Evolutionary conservation across 2,113 vertebrate species (phyloP), one percentile per base, ranked within the genome.

Genomic region (Eulemur rufifrons): DNA sequence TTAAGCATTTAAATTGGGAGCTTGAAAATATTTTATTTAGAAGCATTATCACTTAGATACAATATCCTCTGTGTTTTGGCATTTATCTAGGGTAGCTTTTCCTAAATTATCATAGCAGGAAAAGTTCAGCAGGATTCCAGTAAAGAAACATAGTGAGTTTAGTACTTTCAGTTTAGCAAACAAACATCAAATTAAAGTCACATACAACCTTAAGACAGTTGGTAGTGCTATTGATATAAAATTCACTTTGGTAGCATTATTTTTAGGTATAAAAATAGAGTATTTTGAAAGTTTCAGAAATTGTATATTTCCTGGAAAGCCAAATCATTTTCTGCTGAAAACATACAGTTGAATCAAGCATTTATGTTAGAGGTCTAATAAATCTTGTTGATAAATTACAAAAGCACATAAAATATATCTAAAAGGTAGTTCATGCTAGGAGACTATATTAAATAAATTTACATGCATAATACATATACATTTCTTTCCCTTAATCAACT

Each of bases 181-280:
- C 71, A 86, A 98, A 98, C 86, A 98, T 86, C 96, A 95, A 97
- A 97, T 98, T 98, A 98, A 98, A 98, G 81, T 83, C 63, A 94
- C 97, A 96, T 93, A 82, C 95, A 96, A 98, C 95, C 93, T 98
- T 93, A 96, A 98, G 96, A 96, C 91, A 97, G 96, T 96, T 97
- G 97, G 91, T 93, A 96, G 89, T 97, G 89, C 89, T 93, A 73
- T 88, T 97, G 97, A 98, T 98, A 95, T 98, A 98, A 98, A 98
- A 84, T 89, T 98, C 59, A 91, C 87, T 97, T 97, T 52, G 42
- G 87, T 76, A 89, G 61, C 34, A 86, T 66, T 95, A 82, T 90
- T 94, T 95, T 97, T 92, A 86, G 74, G 50, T 50, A 85, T 94
- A 76, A 95, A 97, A 95, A 92, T 96, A 32, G 74, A 95, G n/a